Base-by-base conservation (phyloP, 2,888 invertebrate genomes). In the Criorhina ranunculi region DNA sequence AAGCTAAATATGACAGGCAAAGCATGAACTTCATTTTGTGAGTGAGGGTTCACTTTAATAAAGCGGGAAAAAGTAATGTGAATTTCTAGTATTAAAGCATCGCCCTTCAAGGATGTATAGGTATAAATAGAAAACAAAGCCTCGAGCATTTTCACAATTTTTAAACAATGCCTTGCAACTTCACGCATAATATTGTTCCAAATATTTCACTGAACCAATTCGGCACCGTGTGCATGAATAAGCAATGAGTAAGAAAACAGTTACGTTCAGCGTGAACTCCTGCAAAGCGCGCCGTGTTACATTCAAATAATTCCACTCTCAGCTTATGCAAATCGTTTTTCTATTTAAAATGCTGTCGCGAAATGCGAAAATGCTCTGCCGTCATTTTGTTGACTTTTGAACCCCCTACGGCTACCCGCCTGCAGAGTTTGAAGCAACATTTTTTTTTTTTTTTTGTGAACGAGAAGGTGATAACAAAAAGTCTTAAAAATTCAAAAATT, bases 291-390 rank as follows among this genome's bases (percentile, higher is more conserved):
- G n/a, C 69, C 35, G 35, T 35, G 40, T 44, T 72, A 59, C 70
- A 72, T 66, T 77, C 66, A 72, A 78, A 82, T 72, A 66, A 49
- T 64, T 70, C 66, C 24, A n/a, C 76, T 37, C 37, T 60, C 70
- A 66, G 70, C 72, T 82, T 82, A 82, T 82, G 82, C 78, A 82
- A 82, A 82, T 82, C 59, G 77, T 8, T 72, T 60, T 77, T 77
- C 77, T 77, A 77, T 82, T 82, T 82, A 77, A 82, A 82, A 82
- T 77, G 59, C 70, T 73, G 78, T 78, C 70, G 67, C 70, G 66
- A 70, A 72, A 72, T 64, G 70, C 76, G 42, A 76, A 76, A 70
- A 59, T 64, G 70, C 46, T 70, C 64, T 51, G 57, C 35, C 62
- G 70, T 66, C 70, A 46, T 78, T 59, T 60, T 60, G 70, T 72